Percentiles rank a stretch among this genome's conserved stretches.
Conservation (phyloP, 2,797 vertebrate species). For the Poecile montanus region DNA sequence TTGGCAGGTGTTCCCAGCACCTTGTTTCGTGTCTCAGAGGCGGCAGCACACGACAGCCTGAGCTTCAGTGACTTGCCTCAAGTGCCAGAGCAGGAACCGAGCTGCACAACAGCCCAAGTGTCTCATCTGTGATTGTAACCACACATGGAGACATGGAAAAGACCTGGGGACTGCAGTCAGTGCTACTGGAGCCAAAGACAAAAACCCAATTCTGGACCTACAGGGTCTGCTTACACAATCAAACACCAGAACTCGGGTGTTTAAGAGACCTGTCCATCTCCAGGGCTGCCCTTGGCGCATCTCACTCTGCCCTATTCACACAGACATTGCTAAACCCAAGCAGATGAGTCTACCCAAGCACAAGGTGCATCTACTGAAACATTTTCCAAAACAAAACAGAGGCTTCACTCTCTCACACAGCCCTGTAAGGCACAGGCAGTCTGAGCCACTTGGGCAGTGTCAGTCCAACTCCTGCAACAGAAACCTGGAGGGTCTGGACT, state of each 20-base stretch:
- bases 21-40: not conserved
- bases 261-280: not conserved
- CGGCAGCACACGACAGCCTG: not conserved
- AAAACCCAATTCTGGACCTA: not conserved
- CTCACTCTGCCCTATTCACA: not conserved
- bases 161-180: not conserved
- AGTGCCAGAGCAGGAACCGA: not conserved
- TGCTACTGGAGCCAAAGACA: not conserved
- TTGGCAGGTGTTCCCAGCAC: not conserved
- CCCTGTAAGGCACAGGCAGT: not conserved
- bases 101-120: not conserved
- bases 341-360: not conserved
- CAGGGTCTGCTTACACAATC: not conserved
- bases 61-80: not conserved
- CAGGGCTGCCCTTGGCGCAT: not conserved
- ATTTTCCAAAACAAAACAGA: not conserved
- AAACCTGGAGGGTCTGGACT: not conserved
- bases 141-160: fast-evolving
- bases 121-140: not conserved
- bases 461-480: not conserved
- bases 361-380: not conserved
- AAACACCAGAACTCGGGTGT: not conserved
- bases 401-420: not conserved
- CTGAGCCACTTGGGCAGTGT: not conserved
- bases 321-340: not conserved